A percentile compares a stretch with the other conserved stretches of the same genome.
These are phyloP conservation scores for Pitta sordida DNA, from an alignment of 2,113 vertebrate genomes.

Conservation along the genomic window DNA sequence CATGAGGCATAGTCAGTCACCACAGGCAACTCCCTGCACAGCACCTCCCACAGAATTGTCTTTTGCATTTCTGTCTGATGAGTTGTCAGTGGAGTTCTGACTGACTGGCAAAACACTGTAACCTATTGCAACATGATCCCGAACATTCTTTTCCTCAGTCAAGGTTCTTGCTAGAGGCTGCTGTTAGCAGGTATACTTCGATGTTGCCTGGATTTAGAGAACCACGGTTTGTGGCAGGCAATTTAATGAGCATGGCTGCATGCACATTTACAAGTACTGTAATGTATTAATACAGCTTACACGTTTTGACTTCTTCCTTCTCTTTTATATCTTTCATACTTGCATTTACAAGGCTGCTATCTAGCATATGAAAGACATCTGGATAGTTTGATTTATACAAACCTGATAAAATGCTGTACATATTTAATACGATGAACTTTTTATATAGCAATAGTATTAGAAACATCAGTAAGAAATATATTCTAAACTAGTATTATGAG, in stretches of 20 bases:
- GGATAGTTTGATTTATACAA: not conserved
- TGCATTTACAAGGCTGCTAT: not conserved
- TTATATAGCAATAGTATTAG: not conserved
- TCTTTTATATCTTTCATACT: not conserved
- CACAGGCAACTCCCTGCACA: not conserved
- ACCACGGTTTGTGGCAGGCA: not conserved
- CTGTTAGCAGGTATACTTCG: not conserved
- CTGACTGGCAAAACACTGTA: not conserved
- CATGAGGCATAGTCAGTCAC: accelerated
- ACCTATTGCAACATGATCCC: not conserved
- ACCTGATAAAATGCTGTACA: not conserved
- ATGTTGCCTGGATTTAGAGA: not conserved
- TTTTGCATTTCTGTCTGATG: not conserved
- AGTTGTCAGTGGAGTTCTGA: not conserved
- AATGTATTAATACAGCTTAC: not conserved
- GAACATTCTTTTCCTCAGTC: not conserved
- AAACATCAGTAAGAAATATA: not conserved
- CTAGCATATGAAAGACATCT: not conserved
- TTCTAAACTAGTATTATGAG: not conserved
- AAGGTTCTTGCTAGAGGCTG: not conserved
- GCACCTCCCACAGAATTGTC: not conserved
- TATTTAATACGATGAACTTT: not conserved
- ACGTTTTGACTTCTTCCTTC: not conserved
- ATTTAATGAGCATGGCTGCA: not conserved
- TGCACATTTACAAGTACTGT: too few relatives aligned